Evolutionary conservation across 2,113 vertebrate genomes (phyloP).

Genomic region (Lepus timidus): DNA sequence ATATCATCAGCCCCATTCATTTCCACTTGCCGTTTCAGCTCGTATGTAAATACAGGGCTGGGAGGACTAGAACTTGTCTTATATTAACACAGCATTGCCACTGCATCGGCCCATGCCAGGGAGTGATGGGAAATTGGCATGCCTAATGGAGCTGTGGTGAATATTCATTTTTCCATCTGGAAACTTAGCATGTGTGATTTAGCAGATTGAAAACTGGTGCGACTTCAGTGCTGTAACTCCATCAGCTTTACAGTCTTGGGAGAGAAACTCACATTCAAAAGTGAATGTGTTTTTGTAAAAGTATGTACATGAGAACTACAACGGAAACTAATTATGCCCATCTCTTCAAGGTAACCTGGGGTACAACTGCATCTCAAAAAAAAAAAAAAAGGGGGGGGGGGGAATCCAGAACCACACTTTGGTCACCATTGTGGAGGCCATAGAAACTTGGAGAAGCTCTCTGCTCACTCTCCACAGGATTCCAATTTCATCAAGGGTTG

Average conservation of each 20-base stretch:
- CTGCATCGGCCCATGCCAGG: slow-evolving; percentile 14
- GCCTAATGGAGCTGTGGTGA: slow-evolving; percentile 52
- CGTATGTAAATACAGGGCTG: slow-evolving; percentile 63
- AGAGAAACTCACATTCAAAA: slow-evolving; percentile 40
- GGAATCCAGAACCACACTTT: slow-evolving; percentile 20
- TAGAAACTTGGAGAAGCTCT: slow-evolving; percentile 60
- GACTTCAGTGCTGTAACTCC: slow-evolving; percentile 28
- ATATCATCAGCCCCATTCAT: slow-evolving; percentile 68
- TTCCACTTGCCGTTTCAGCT: slow-evolving; percentile 63
- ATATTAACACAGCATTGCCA: slow-evolving; percentile 64
- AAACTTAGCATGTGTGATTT: slow-evolving; percentile 60
- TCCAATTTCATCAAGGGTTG: slow-evolving; percentile 59
- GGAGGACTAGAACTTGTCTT: slow-evolving; percentile 67
- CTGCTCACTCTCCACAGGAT: slow-evolving; percentile 48
- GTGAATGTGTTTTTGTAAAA: slow-evolving; percentile 56
- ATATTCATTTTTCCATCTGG: slow-evolving; percentile 79
- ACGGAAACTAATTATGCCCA: slow-evolving; percentile 50
- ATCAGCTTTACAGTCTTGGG: slow-evolving; percentile 50
- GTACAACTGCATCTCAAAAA: neutral
- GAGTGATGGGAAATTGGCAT: slow-evolving; percentile 72
- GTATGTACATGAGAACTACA: slow-evolving; percentile 13
- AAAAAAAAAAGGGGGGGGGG: neutral
- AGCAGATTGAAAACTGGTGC: slow-evolving; percentile 64
- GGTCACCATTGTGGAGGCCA: neutral
- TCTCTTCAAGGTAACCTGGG: slow-evolving; percentile 45